A percentile compares a stretch with the other conserved stretches of the same genome.
These are phyloP conservation scores for Phyllostomus discolor DNA, from an alignment of 2,113 vertebrate genomes.

Conservation along the genomic window DNA sequence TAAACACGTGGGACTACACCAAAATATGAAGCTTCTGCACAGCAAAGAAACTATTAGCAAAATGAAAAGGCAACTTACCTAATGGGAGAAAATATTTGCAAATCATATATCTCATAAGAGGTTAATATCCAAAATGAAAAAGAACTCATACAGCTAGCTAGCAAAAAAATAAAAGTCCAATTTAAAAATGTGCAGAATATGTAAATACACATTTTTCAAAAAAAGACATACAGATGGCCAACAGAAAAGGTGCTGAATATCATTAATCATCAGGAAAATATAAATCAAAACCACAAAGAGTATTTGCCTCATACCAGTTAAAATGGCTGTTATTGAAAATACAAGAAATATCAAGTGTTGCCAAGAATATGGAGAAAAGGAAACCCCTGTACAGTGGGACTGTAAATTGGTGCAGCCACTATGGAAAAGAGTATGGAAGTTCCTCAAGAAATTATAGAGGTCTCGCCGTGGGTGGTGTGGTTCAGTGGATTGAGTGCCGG, in stretches of 20 bases:
- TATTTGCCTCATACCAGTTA: not conserved
- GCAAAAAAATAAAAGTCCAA: not conserved
- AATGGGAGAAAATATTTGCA: too few species aligned
- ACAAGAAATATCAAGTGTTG: not conserved
- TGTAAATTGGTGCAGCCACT: too few species aligned
- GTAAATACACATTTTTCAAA: not conserved
- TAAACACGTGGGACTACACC: too few species aligned
- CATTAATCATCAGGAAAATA: not conserved
- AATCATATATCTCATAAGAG: too few species aligned
- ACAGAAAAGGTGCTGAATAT: not conserved
- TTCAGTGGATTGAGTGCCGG: too few species aligned
- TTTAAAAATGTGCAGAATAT: not conserved
- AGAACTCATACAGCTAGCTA: not conserved
- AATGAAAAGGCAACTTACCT: too few species aligned
- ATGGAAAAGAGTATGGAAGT: too few species aligned
- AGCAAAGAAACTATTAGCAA: too few species aligned
- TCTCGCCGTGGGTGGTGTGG: not conserved
- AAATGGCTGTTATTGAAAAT: not conserved
- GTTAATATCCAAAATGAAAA: not conserved
- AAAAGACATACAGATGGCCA: too few species aligned
- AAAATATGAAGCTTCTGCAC: too few species aligned
- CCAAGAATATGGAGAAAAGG: not conserved
- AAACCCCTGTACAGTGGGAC: not conserved
- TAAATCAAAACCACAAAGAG: not conserved
- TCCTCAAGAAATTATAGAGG: not conserved